phyloP scores from a whole-genome alignment of 2,113 vertebrate genomes.

The Oncorhynchus tshawytscha region DNA sequence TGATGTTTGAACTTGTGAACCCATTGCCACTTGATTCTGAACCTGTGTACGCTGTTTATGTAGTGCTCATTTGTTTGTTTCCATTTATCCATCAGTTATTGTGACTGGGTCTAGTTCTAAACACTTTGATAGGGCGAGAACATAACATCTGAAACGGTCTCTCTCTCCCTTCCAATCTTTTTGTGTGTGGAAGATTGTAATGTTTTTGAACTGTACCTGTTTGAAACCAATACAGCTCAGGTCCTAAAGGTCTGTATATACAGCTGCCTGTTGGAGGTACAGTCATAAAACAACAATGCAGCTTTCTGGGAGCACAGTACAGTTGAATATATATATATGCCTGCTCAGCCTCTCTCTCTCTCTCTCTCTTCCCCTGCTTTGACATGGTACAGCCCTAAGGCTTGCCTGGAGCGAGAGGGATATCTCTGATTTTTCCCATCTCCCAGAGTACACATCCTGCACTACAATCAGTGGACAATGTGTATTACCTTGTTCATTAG shows the following conservation, averaged over 20 bases:
- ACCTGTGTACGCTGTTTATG: constrained; percentile 40
- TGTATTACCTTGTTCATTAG: constrained; percentile 70
- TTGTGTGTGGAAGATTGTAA: too few relatives aligned
- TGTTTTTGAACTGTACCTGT: too few relatives aligned
- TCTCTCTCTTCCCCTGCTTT: constrained; percentile 13
- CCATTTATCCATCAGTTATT: constrained; percentile 33
- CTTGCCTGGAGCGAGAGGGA: constrained; percentile 64
- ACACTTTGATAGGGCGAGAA: background rate
- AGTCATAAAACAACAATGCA: constrained; percentile 31
- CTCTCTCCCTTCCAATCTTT: too few relatives aligned
- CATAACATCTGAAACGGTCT: too few relatives aligned
- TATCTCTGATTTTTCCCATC: constrained; percentile 72
- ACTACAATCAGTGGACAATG: constrained; percentile 72
- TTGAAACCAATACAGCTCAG: background rate
- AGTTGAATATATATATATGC: background rate
- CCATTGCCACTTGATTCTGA: constrained; percentile 31
- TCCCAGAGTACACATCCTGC: constrained; percentile 73
- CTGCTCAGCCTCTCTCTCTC: background rate
- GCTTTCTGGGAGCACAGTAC: background rate
- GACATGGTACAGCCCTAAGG: constrained; percentile 68
- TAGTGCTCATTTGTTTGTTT: constrained; percentile 14
- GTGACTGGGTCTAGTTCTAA: constrained; percentile 30
- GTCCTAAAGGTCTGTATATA: constrained; percentile 46
- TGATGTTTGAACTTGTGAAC: background rate
- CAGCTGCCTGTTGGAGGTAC: constrained; percentile 57